phyloP scores from a whole-genome alignment of 2,888 invertebrate species.

The Plebejus argus region DNA sequence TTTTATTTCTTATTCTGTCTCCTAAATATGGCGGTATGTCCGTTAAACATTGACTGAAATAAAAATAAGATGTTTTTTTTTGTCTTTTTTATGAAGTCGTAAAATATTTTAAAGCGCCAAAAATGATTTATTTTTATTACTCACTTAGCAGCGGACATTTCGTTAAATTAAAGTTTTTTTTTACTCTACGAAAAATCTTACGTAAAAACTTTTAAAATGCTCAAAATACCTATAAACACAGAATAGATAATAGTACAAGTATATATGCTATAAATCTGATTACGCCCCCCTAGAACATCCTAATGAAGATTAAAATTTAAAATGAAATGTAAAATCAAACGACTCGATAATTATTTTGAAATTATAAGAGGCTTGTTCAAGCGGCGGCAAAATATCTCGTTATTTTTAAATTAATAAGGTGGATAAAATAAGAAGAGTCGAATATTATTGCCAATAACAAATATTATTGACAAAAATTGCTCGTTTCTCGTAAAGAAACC shows the following conservation, averaged over 20 bases:
- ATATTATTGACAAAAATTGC: not conserved
- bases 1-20: slow-evolving; percentile 33
- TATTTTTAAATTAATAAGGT: not conserved
- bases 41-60: slow-evolving; percentile 2
- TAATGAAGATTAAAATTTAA: not conserved
- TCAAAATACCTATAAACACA: not conserved
- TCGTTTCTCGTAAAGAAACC: not conserved
- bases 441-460: not conserved
- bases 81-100: not conserved
- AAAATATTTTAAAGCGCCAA: slow-evolving; percentile 14
- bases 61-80: slow-evolving; percentile 7
- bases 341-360: not conserved
- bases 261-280: not conserved
- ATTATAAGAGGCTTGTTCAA: not conserved
- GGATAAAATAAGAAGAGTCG: not conserved
- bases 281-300: not conserved
- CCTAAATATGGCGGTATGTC: slow-evolving; percentile 25
- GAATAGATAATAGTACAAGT: too few species aligned
- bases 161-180: not conserved
- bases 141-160: not conserved
- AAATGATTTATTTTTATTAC: slow-evolving; percentile 16
- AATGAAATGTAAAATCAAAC: not conserved
- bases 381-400: not conserved
- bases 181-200: not conserved
- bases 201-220: not conserved